Conservation (phyloP, 2,113 vertebrate species). For the Vanacampus margaritifer region DNA sequence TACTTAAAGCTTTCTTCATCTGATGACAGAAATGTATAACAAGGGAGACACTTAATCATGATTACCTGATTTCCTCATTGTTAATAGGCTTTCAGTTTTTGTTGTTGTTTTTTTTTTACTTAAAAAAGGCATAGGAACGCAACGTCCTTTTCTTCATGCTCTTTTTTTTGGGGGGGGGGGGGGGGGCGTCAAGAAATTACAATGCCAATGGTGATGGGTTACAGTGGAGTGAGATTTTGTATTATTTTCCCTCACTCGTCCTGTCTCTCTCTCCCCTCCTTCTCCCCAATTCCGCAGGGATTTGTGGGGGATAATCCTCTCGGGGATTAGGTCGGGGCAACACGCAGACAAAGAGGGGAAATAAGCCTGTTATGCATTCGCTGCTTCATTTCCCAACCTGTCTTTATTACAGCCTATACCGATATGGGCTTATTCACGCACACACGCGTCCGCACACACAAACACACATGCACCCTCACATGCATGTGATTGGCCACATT, state of each 20-base stretch:
- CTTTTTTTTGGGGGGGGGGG: too few species aligned
- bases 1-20: conserved; percentile 63
- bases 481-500: conserved; percentile 67
- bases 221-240: conserved; percentile 52
- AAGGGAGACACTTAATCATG: conserved; percentile 64
- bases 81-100: conserved; percentile 61
- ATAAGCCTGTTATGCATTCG: conserved; percentile 76
- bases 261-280: conserved; percentile 33
- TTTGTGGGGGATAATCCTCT: conserved; percentile 73
- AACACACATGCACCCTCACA: conserved; percentile 42
- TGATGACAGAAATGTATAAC: conserved; percentile 64
- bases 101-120: conserved; percentile 42
- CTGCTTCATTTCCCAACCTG: conserved; percentile 75
- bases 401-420: conserved; percentile 74
- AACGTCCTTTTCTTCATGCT: conserved; percentile 21
- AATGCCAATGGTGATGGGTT: conserved; percentile 61
- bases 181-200: conserved; percentile 53
- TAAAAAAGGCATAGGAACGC: conserved; percentile 41
- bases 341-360: conserved; percentile 74
- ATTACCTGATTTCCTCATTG: conserved; percentile 62
- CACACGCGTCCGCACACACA: conserved; percentile 44
- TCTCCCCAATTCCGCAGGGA: conserved; percentile 71
- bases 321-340: conserved; percentile 74
- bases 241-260: conserved; percentile 33
- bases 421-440: conserved; percentile 66